Evolutionary conservation across 1,140 invertebrate genomes (phyloP).

Genomic region (Heliconius nattereri): DNA sequence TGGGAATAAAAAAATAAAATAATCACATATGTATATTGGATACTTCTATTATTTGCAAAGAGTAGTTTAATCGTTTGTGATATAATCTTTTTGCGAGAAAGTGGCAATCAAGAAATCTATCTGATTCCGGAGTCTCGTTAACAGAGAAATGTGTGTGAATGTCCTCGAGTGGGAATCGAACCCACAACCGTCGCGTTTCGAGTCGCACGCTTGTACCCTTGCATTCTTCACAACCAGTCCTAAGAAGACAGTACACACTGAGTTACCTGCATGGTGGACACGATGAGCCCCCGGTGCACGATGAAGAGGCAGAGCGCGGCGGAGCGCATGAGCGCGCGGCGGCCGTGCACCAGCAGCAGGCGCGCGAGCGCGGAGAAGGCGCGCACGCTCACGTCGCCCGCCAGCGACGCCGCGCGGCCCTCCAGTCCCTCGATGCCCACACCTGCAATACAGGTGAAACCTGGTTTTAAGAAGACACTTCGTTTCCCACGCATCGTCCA

Average conservation of each 20-base stretch:
- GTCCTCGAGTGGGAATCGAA: no score
- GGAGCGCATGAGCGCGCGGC: conserved; percentile 97
- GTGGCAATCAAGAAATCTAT: no score
- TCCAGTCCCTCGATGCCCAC: conserved; percentile 98
- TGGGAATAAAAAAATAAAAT: conserved; percentile 40
- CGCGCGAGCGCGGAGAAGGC: conserved; percentile 94
- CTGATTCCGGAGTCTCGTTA: no score
- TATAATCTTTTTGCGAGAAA: no score
- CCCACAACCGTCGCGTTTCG: no score
- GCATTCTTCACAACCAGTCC: no score
- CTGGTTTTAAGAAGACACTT: no score
- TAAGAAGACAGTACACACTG: no score
- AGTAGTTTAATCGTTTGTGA: no score
- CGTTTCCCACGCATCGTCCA: no score
- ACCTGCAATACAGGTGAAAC: conserved; percentile 75
- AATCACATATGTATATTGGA: conserved; percentile 10
- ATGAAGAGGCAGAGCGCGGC: conserved; percentile 98
- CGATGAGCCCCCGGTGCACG: conserved; percentile 98
- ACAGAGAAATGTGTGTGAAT: no score
- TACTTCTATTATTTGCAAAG: conserved; percentile 44
- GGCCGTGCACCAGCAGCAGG: conserved; percentile 96
- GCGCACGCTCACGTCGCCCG: conserved; percentile 98
- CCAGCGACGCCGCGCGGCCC: conserved; percentile 97
- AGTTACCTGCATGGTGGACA: conserved; percentile 96
- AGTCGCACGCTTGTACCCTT: no score